These are phyloP conservation scores for Drosophila busckii DNA, from an alignment of 1,140 invertebrate species.

Conservation along the genomic window DNA sequence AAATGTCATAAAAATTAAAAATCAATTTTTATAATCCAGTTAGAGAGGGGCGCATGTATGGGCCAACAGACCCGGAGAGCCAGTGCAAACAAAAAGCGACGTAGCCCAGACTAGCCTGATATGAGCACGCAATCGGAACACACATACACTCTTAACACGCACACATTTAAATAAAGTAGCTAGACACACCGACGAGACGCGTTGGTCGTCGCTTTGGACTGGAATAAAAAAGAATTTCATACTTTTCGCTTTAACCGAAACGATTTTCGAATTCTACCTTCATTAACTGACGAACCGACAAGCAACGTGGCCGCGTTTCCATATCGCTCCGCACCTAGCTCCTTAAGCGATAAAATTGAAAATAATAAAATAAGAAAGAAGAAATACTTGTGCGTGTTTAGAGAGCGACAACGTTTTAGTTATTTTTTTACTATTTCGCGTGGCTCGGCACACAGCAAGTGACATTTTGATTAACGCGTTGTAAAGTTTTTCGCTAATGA, in stretches of 20 bases:
- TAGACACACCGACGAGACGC: conserved; percentile 35
- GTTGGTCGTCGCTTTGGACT: conserved; percentile 27
- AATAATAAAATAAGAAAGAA: no score
- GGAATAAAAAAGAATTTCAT: conserved; percentile 75
- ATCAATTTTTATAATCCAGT: conserved; percentile 78
- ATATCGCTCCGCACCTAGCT: conserved; percentile 8
- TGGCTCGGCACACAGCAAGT: not conserved
- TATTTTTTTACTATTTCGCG: not conserved
- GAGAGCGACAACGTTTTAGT: not conserved
- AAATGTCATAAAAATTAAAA: conserved; percentile 79
- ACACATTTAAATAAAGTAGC: conserved; percentile 9
- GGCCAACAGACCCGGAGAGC: conserved; percentile 13
- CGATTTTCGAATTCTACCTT: conserved; percentile 71
- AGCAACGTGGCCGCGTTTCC: conserved; percentile 63
- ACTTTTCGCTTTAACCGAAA: conserved; percentile 70
- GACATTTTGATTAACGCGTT: conserved; percentile 1
- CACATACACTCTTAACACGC: conserved; percentile 12
- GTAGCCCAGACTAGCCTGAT: conserved; percentile 24
- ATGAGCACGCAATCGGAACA: conserved; percentile 54
- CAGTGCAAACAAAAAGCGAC: conserved; percentile 12
- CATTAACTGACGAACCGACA: conserved; percentile 69
- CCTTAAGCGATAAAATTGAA: no score
- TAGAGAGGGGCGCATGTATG: conserved; percentile 41
- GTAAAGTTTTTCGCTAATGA: conserved; percentile 5
- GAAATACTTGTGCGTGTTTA: conserved; percentile 5